These are phyloP conservation scores for Pissodes strobi DNA, from an alignment of 1,140 invertebrate genomes.

Conservation along the genomic window DNA sequence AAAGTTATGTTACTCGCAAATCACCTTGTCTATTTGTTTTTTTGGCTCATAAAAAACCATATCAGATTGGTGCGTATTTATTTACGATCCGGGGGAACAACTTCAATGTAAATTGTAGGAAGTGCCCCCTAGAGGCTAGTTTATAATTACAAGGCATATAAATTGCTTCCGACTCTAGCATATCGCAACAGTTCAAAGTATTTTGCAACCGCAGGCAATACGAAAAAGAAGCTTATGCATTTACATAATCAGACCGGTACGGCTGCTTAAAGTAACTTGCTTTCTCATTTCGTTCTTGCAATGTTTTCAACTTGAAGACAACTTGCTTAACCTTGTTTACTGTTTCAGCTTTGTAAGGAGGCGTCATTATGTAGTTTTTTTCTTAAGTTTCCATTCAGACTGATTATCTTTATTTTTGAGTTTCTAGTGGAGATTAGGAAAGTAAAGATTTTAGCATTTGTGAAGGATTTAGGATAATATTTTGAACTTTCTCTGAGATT, in stretches of 20 bases:
- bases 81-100: background rate
- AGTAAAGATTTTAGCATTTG: too few species aligned
- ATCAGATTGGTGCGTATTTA: background rate
- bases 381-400: background rate
- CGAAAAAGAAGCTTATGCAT: conserved; percentile 11
- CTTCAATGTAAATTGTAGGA: background rate
- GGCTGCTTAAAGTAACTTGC: conserved; percentile 22
- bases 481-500: too few species aligned
- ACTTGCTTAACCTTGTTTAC: conserved; percentile 17
- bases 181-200: conserved; percentile 10
- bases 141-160: conserved; percentile 13
- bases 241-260: conserved; percentile 11
- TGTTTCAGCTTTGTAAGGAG: conserved; percentile 1
- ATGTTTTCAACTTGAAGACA: conserved; percentile 16
- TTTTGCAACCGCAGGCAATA: conserved; percentile 9
- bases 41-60: too few species aligned
- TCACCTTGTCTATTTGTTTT: too few species aligned
- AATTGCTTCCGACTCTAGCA: conserved; percentile 7
- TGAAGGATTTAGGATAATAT: too few species aligned
- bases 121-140: conserved; percentile 8
- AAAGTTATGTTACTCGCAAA: too few species aligned
- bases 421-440: too few species aligned
- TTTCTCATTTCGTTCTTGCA: conserved; percentile 9
- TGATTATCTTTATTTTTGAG: background rate
- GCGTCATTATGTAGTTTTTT: conserved; percentile 19